Base-by-base conservation (phyloP, 2,888 invertebrate species). In the Sinelater perroti region DNA sequence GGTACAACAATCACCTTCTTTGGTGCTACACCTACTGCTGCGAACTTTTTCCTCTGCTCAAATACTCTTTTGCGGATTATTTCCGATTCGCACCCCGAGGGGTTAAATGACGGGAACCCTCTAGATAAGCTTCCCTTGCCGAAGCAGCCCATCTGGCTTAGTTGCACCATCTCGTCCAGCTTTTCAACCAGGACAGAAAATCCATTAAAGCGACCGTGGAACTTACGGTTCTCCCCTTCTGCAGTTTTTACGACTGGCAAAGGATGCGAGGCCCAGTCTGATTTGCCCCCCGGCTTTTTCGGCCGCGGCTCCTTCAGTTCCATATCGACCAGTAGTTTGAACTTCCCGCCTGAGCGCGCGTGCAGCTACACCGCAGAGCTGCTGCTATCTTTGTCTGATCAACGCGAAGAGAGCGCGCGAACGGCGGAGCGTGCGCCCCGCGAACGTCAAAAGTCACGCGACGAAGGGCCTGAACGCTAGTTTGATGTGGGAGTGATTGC, bases 71-170 rank as follows among this genome's bases (percentile, higher is more conserved):
- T 81, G 53, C 85, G 77, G 67, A 88, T 77, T 62, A 87, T 79
- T 52, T 78, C 46, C 79, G 82, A 30, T 79, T 78, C 61, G 69
- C 77, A 35, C 68, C 69, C 67, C 75, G 79, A 20, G 74, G 75
- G 60, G 76, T 79, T 59, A 56, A 70, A 72, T 40, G 65, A 64
- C 1, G 76, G 76, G 57, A 67, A 73, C 63, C 72, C 75, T 61
- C 75, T 66, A 1, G 77, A 77, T 56, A 78, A 71, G 63, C 67
- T 75, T 1, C 88, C 89, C 79, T 90, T 91, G 0, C 92, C 92
- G 77, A 88, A 92, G 72, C 83, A 88, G 0, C 92, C 92, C 82
- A 85, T 87, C 16, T 85, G 84, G 70, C 88, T 83, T 8, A 92
- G 69, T 3, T 81, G 76, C 61, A 80, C 78, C 72, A 88, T 87